A percentile compares a stretch with the other conserved stretches of the same genome.
Evolutionary conservation across 2,888 invertebrate genomes (phyloP).

Genomic region (Acronicta alni): DNA sequence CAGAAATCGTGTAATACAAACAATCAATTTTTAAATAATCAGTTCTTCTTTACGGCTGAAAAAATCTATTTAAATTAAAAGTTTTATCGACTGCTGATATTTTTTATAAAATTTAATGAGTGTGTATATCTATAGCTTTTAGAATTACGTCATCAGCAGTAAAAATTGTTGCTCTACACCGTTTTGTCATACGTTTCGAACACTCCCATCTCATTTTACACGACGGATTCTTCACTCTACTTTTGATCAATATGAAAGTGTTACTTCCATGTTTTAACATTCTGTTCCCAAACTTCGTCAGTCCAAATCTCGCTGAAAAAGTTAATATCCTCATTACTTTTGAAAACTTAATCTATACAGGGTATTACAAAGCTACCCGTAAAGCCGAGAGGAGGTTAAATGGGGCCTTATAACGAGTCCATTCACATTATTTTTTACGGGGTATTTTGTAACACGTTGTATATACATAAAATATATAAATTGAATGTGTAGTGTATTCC

Average conservation of each 20-base stretch:
- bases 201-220: constrained; percentile 19
- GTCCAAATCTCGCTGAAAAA: constrained; percentile 2
- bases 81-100: neutral
- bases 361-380: no score
- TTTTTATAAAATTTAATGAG: neutral
- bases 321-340: neutral
- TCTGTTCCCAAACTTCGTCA: constrained; percentile 17
- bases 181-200: constrained; percentile 10
- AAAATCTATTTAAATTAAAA: no score
- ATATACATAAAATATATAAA: no score
- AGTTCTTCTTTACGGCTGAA: no score
- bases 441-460: no score
- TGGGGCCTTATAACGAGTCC: no score
- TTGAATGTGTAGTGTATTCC: no score
- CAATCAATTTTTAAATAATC: no score
- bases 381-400: no score
- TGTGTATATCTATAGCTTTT: constrained; percentile 2
- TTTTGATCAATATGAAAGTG: constrained; percentile 10
- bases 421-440: no score
- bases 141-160: constrained; percentile 16
- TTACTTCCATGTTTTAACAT: constrained; percentile 22
- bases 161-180: constrained; percentile 21
- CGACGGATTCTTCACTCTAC: neutral
- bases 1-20: no score
- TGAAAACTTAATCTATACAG: no score